Evolutionary conservation across 2,113 vertebrate species (phyloP).

Genomic region (Toxotes chatareus): DNA sequence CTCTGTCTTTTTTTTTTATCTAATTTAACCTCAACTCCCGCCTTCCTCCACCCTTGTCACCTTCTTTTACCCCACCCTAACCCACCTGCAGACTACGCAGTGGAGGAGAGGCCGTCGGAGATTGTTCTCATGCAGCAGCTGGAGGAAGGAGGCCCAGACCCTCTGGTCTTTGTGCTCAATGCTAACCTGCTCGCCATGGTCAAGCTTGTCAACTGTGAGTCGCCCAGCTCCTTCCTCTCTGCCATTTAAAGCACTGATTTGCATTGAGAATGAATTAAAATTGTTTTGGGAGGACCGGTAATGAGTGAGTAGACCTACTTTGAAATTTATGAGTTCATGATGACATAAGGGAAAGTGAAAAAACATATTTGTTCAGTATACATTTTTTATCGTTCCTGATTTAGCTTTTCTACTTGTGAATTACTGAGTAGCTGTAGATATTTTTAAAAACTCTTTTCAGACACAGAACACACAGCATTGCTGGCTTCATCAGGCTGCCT

Average conservation of each 20-base stretch:
- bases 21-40: slow-evolving; percentile 13
- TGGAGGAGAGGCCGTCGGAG: slow-evolving; percentile 96
- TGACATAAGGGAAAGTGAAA: slow-evolving; percentile 18
- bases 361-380: slow-evolving; percentile 12
- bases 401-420: slow-evolving; percentile 9
- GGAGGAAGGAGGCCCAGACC: slow-evolving; percentile 94
- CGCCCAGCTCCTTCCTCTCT: neutral
- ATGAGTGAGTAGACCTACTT: neutral
- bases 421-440: neutral
- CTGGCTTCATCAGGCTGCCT: no score
- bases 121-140: slow-evolving; percentile 96
- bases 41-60: slow-evolving; percentile 10
- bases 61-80: neutral
- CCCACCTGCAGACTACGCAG: slow-evolving; percentile 90
- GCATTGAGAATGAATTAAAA: neutral
- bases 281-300: neutral
- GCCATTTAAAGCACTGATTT: neutral
- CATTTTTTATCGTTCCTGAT: slow-evolving; percentile 11
- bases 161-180: slow-evolving; percentile 98
- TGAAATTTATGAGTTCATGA: neutral
- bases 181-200: slow-evolving; percentile 98
- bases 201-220: slow-evolving; percentile 99
- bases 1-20: neutral
- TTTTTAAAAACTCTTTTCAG: no score
- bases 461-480: no score